Evolutionary conservation across 2,113 vertebrate genomes (phyloP).

Genomic region (Psittacula cyanocephala): DNA sequence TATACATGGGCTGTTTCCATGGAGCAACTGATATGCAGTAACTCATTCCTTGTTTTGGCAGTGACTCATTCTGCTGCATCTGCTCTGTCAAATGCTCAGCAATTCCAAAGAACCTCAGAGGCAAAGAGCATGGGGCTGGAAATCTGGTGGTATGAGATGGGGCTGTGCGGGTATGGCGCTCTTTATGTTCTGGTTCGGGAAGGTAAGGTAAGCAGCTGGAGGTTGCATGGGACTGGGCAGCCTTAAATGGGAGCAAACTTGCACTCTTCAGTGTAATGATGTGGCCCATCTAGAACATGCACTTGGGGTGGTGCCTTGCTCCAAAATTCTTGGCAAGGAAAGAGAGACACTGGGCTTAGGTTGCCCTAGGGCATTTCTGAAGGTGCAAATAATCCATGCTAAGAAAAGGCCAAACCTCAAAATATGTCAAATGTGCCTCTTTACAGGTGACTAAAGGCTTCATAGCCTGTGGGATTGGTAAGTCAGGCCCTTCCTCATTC

Average conservation of each 20-base stretch:
- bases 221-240: neutral
- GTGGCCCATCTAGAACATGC: neutral
- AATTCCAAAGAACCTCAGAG: neutral
- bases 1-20: neutral
- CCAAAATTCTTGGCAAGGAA: neutral
- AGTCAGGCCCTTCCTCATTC: neutral
- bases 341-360: neutral
- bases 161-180: neutral
- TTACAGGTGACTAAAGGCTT: neutral
- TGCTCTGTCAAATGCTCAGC: slow-evolving; percentile 9
- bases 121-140: neutral
- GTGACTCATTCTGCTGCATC: slow-evolving; percentile 19
- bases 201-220: neutral
- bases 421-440: neutral
- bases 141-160: neutral
- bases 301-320: neutral
- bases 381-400: neutral
- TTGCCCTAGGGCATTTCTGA: neutral
- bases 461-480: neutral
- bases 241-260: neutral
- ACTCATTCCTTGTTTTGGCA: neutral
- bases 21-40: neutral
- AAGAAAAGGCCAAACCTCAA: neutral
- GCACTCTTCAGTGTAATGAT: neutral
- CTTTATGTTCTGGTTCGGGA: neutral